Evolutionary conservation across 2,797 vertebrate genomes (phyloP).

Genomic region (Hippopotamyrus pictus): DNA sequence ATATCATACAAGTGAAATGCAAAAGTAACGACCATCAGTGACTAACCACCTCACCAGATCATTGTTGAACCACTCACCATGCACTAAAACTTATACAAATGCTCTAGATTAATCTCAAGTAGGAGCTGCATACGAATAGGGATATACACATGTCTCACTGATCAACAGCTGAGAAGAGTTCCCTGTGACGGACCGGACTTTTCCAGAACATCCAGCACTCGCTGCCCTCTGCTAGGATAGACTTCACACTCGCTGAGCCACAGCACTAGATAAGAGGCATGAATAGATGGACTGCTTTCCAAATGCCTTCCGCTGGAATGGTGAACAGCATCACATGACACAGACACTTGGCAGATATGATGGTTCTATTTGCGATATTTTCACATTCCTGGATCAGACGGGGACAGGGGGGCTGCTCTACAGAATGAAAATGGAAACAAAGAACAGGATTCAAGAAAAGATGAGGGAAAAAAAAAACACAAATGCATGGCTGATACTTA

Average conservation of each 20-base stretch:
- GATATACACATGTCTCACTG: not conserved
- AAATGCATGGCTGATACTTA: not conserved
- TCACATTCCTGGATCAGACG: not conserved
- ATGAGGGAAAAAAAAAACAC: not conserved
- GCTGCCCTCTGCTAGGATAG: not conserved
- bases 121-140: not conserved
- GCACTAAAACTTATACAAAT: not conserved
- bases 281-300: not conserved
- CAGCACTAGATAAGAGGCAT: not conserved
- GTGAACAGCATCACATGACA: not conserved
- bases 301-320: not conserved
- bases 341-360: not conserved
- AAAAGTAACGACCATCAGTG: not conserved
- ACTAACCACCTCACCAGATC: not conserved
- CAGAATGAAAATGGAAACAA: not conserved
- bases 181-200: not conserved
- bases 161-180: not conserved
- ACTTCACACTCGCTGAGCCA: not conserved
- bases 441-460: not conserved
- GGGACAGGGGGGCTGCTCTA: not conserved
- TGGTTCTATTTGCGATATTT: not conserved
- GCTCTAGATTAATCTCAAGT: not conserved
- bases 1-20: not conserved
- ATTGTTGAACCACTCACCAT: not conserved
- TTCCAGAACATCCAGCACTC: not conserved